phyloP scores from a whole-genome alignment of 2,113 vertebrate genomes.

The Pygoscelis adeliae region DNA sequence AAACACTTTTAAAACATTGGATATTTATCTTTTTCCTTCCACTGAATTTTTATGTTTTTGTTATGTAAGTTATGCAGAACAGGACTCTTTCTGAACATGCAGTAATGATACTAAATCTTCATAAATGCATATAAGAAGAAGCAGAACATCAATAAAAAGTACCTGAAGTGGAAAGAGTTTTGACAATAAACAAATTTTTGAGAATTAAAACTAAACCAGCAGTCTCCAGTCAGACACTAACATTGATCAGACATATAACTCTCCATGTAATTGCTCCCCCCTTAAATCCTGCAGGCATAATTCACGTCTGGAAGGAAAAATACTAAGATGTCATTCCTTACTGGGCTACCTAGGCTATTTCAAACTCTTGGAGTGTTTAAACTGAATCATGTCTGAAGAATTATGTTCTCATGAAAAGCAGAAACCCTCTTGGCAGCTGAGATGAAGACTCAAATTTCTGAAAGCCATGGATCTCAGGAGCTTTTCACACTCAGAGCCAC shows the following conservation, averaged over 20 bases:
- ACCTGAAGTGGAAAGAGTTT: neutral
- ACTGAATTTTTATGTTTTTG: neutral
- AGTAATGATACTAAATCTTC: neutral
- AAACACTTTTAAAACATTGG: neutral
- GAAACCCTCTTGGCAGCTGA: neutral
- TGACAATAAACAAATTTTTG: neutral
- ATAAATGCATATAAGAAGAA: neutral
- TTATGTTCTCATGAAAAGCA: neutral
- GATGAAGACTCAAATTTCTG: neutral
- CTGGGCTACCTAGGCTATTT: neutral
- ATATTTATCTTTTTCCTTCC: constrained; percentile 20
- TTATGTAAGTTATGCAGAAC: neutral
- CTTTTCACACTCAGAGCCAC: neutral
- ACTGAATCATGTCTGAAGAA: neutral
- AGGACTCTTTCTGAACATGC: neutral
- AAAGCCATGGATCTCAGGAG: neutral
- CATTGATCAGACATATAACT: neutral
- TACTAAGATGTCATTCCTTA: neutral
- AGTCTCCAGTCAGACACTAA: neutral
- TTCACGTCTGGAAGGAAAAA: neutral
- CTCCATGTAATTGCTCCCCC: neutral
- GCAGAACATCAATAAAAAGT: neutral
- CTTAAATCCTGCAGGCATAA: neutral
- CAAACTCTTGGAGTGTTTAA: neutral
- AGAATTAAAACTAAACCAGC: neutral